Base-by-base conservation (phyloP, 2,888 invertebrate species). In the Clivina fossor region DNA sequence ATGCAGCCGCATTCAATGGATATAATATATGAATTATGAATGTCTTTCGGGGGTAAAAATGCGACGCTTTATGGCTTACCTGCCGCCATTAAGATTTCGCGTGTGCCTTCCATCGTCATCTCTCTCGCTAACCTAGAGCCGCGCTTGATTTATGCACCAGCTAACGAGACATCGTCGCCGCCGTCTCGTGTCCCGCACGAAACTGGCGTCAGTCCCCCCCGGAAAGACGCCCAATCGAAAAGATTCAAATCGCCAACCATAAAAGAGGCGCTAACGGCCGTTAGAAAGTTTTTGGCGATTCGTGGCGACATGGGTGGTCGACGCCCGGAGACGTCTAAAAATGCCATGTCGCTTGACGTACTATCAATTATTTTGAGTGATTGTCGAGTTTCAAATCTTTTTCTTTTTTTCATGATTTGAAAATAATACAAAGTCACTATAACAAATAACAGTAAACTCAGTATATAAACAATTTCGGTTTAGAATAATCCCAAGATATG, bases 61-160 rank as follows among this genome's bases (percentile, higher is more conserved):
- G n/a, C n/a, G n/a, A n/a, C n/a, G n/a, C n/a, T 69, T 68, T 68
- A 69, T 68, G 61, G 66, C 69, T 69, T 70, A 70, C 70, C 70
- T 71, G 70, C 69, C 69, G 65, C 69, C 69, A 67, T 69, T 66
- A 67, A 65, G n/a, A n/a, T n/a, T n/a, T n/a, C n/a, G n/a, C n/a
- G n/a, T n/a, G n/a, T n/a, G n/a, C n/a, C n/a, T n/a, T n/a, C n/a
- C n/a, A n/a, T n/a, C n/a, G n/a, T n/a, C n/a, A n/a, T 66, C 65
- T 65, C 63, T 66, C 66, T 67, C 65, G 68, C 66, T 68, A 68
- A 68, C 68, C 67, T 67, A 51, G 54, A 60, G 11, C 35, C 9
- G 3, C n/a, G n/a, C n/a, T 60, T 69, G 69, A 70, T 70, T 70
- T 70, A 70, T 69, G 66, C 62, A 63, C 62, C 64, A 66, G 66